phyloP scores from a whole-genome alignment of 2,113 vertebrate genomes.

The Ia io region DNA sequence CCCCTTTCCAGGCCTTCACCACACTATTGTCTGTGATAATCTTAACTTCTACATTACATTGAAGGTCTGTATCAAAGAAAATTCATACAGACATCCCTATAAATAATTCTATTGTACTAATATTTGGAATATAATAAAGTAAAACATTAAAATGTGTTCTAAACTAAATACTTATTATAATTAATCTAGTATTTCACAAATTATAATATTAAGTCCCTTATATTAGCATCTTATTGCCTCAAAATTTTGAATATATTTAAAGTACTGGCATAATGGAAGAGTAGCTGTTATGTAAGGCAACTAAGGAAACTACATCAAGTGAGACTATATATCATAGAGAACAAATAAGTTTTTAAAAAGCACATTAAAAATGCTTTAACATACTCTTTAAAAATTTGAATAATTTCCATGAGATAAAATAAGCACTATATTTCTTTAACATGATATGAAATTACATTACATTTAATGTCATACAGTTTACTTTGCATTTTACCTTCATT shows the following conservation, averaged over 20 bases:
- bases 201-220: not conserved
- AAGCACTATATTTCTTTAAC: not conserved
- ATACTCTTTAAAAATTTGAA: not conserved
- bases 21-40: not conserved
- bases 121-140: constrained; percentile 35
- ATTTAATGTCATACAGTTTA: not conserved
- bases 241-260: not conserved
- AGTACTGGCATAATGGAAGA: not conserved
- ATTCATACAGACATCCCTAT: not conserved
- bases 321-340: not conserved
- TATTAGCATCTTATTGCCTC: not conserved
- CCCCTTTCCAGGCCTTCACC: too few species aligned
- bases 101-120: constrained; percentile 59
- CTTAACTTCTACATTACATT: not conserved
- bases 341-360: not conserved
- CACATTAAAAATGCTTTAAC: not conserved
- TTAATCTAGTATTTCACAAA: not conserved
- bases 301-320: not conserved
- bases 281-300: not conserved
- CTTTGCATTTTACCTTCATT: not conserved
- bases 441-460: not conserved
- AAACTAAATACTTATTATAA: constrained; percentile 11
- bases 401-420: not conserved
- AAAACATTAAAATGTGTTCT: not conserved
- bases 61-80: not conserved